phyloP scores from a whole-genome alignment of 2,113 vertebrate species.

The Talpa occidentalis region DNA sequence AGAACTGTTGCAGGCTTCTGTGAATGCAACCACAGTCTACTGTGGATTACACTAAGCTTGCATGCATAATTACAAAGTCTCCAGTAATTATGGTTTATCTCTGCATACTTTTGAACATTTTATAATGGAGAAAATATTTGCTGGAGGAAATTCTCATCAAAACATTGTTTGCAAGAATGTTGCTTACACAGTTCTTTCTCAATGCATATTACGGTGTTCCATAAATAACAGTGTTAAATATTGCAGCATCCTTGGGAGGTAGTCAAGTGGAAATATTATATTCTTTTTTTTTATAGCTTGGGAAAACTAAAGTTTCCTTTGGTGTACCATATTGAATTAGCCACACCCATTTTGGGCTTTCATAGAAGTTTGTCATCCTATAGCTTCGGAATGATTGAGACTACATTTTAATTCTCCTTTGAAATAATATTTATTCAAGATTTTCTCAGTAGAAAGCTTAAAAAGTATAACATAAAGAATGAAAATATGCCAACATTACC shows the following conservation, averaged over 20 bases:
- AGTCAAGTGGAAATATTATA: conserved; percentile 54
- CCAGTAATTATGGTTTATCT: conserved; percentile 52
- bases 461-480: background rate
- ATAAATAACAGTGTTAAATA: conserved; percentile 69
- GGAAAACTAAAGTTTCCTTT: background rate
- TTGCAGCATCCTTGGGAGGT: conserved; percentile 35
- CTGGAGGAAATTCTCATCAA: conserved; percentile 65
- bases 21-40: background rate
- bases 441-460: conserved; percentile 42
- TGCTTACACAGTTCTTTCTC: conserved; percentile 61
- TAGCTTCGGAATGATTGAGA: background rate
- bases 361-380: background rate
- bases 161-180: conserved; percentile 64
- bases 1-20: background rate
- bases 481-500: background rate
- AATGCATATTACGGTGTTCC: conserved; percentile 36
- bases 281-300: background rate
- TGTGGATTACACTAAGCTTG: background rate
- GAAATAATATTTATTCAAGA: background rate
- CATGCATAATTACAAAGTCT: conserved; percentile 44
- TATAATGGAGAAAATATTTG: conserved; percentile 73
- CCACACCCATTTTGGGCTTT: background rate
- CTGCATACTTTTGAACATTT: conserved; percentile 61
- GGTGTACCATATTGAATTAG: background rate
- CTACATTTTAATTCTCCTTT: conserved; percentile 9